Evolutionary conservation across 2,888 invertebrate species (phyloP).

Genomic region (Caenorhabditis wallacei): DNA sequence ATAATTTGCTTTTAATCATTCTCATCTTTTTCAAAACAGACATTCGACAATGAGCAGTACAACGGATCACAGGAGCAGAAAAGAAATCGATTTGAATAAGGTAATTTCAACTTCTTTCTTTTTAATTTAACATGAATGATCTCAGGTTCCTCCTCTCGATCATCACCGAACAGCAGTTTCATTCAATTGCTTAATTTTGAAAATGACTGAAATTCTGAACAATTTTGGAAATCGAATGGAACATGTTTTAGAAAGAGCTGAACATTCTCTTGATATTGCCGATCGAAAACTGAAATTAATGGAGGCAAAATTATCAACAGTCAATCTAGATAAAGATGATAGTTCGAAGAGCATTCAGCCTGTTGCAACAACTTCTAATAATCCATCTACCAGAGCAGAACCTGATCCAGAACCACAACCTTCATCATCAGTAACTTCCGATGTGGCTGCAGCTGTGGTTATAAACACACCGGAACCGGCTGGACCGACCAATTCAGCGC

Average conservation of each 20-base stretch:
- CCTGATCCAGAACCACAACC: conserved; percentile 4
- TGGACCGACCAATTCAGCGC: not conserved
- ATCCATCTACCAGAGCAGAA: not conserved
- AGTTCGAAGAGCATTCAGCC: not conserved
- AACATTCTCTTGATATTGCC: conserved; percentile 56
- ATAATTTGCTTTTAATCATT: no score
- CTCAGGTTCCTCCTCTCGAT: conserved; percentile 64
- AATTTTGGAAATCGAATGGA: conserved; percentile 59
- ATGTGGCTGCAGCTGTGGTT: not conserved
- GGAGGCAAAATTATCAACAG: conserved; percentile 47
- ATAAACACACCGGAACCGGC: no score
- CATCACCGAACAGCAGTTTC: conserved; percentile 67
- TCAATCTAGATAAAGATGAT: conserved; percentile 18
- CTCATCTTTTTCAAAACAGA: no score
- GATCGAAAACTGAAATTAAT: conserved; percentile 60
- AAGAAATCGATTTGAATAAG: conserved; percentile 20
- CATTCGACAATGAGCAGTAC: conserved; percentile 6
- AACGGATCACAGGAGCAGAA: not conserved
- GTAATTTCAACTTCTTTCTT: not conserved
- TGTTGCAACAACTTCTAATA: not conserved
- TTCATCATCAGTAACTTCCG: conserved; percentile 4
- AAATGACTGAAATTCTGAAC: conserved; percentile 63
- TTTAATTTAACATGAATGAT: not conserved
- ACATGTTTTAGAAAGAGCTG: conserved; percentile 47
- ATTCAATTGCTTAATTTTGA: conserved; percentile 68